phyloP scores from a whole-genome alignment of 2,888 invertebrate species.

The Pammene fasciana region DNA sequence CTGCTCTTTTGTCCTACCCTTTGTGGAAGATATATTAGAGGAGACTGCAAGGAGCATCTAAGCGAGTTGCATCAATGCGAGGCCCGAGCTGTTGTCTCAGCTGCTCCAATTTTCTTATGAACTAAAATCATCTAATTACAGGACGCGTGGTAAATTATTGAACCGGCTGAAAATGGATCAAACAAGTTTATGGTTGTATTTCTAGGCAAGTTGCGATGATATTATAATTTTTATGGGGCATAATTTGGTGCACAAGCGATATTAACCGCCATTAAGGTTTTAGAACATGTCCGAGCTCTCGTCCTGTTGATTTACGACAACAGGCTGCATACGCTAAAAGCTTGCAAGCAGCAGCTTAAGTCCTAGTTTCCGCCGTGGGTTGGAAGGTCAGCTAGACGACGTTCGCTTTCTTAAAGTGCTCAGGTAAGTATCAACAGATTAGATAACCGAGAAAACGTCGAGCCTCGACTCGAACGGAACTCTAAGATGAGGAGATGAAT shows the following conservation, averaged over 20 bases:
- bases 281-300: constrained; percentile 33
- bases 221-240: constrained; percentile 48
- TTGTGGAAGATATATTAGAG: no score
- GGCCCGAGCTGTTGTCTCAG: no score
- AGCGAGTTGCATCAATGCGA: no score
- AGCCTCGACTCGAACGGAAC: no score
- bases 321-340: neutral
- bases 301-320: constrained; percentile 15
- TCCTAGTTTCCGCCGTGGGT: no score
- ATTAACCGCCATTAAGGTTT: constrained; percentile 46
- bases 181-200: constrained; percentile 41
- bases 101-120: constrained; percentile 11
- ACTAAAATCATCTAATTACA: constrained; percentile 30
- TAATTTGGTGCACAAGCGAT: constrained; percentile 47
- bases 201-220: constrained; percentile 45
- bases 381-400: no score
- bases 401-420: no score
- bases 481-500: no score
- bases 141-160: constrained; percentile 27
- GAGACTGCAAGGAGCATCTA: no score
- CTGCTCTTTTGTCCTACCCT: no score
- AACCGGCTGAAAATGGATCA: constrained; percentile 40
- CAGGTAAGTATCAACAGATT: no score
- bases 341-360: neutral
- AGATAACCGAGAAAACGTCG: no score